Base-by-base conservation (phyloP, 1,140 invertebrate species). In the Lucilia cuprina region DNA sequence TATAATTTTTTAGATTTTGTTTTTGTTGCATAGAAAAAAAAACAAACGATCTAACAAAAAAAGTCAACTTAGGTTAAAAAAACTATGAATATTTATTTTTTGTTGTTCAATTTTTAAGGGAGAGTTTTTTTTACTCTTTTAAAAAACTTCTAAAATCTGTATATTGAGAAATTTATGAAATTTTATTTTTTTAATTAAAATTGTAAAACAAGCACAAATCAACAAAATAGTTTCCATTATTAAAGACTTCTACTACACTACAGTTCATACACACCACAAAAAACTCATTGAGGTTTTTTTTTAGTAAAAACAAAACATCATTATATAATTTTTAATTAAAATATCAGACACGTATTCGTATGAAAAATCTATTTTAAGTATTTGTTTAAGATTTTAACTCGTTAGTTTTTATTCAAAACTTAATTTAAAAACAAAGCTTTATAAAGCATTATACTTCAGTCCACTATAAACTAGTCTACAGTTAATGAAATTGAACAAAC, bases 181-280 rank as follows among this genome's bases (percentile, higher is more conserved):
- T 70, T 70, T 70, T 70, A 21, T 1, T 8, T 70, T 70, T 70
- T 70, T 70, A 70, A 70, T 70, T 70, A 70, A 70, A 21, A 70
- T 1, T 21, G n/a, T 5, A 70, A 19, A 13, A 70, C 1, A 30
- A 19, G 25, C 17, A 70, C 17, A 70, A 19, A 70, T 21, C 17
- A 70, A 70, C 65, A 70, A 70, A 70, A 70, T 70, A 21, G 65
- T 70, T 70, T 70, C 65, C 65, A 70, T 21, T 70, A 70, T 21
- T 25, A 70, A n/a, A 70, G 21, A 70, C 65, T 30, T 30, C 25
- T 25, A 14, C 41, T 8, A 41, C 41, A 41, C 50, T 10, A 55
- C n/a, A 55, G 50, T 55, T 55, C 41, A 41, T 7, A 41, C 5
- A 10, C 10, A 41, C 5, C 41, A 41, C 41, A 41, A 55, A 55